These are phyloP conservation scores for Lithophane leautieri DNA, from an alignment of 2,888 invertebrate species.

Conservation along the genomic window DNA sequence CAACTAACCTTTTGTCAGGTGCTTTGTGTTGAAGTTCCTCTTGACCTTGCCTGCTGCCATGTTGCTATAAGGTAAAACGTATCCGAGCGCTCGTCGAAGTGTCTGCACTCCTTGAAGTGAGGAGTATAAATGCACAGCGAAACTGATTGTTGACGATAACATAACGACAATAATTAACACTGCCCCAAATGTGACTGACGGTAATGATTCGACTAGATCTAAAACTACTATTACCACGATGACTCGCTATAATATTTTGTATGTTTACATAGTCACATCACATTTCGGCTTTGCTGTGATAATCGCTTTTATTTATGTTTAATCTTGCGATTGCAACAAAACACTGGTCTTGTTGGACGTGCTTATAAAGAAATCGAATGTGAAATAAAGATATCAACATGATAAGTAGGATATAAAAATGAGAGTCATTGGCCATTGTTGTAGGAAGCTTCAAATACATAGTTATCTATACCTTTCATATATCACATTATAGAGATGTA, in stretches of 20 bases:
- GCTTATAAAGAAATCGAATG: constrained; percentile 14
- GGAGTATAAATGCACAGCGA: constrained; percentile 67
- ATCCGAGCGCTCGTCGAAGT: constrained; percentile 74
- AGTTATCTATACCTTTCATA: background rate
- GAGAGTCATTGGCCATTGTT: constrained; percentile 23
- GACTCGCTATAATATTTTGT: constrained; percentile 2
- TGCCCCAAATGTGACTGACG: constrained; percentile 1
- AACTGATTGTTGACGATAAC: constrained; percentile 54
- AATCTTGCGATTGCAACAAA: constrained; percentile 13
- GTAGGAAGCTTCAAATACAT: background rate
- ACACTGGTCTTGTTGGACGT: constrained; percentile 14
- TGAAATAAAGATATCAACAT: constrained; percentile 17
- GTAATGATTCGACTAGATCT: constrained; percentile 27
- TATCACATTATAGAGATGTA: background rate
- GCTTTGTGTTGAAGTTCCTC: constrained; percentile 82
- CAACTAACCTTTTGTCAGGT: constrained; percentile 82
- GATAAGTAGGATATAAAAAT: constrained; percentile 39
- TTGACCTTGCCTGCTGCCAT: constrained; percentile 78
- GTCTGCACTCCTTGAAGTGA: constrained; percentile 69
- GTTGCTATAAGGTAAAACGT: constrained; percentile 75
- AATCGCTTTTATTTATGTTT: constrained; percentile 6
- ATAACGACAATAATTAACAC: constrained; percentile 11
- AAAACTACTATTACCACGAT: constrained; percentile 1
- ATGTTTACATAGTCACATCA: constrained; percentile 3
- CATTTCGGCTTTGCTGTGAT: constrained; percentile 8